phyloP scores from a whole-genome alignment of 2,113 vertebrate genomes.

The Noturus placidus region DNA sequence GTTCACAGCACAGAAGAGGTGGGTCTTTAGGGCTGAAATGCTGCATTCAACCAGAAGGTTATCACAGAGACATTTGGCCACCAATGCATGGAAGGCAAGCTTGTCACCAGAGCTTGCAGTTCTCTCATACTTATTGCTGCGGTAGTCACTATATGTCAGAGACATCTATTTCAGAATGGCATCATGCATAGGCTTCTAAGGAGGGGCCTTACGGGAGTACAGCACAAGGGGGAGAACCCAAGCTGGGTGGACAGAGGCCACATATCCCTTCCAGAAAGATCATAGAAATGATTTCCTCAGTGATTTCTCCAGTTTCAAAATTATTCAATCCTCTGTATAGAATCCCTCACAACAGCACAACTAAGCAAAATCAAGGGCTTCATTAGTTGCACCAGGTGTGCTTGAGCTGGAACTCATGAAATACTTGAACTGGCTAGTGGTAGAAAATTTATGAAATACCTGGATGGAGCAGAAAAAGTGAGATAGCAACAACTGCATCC shows the following conservation, averaged over 20 bases:
- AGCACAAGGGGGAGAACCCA: background rate
- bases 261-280: background rate
- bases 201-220: background rate
- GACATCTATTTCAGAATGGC: background rate
- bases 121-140: background rate
- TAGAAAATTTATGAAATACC: too few species aligned
- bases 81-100: background rate
- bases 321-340: too few species aligned
- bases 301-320: too few species aligned
- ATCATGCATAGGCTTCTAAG: background rate
- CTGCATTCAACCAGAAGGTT: background rate
- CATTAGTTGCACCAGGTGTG: too few species aligned
- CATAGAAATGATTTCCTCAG: background rate
- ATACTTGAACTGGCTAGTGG: too few species aligned
- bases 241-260: background rate
- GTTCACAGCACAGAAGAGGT: too few species aligned
- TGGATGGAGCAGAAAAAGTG: too few species aligned
- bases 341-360: too few species aligned
- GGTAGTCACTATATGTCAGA: background rate
- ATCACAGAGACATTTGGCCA: background rate
- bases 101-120: background rate
- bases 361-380: too few species aligned
- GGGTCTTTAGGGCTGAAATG: background rate
- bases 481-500: too few species aligned
- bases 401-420: too few species aligned